Evolutionary conservation across 2,797 vertebrate genomes (phyloP), one percentile per base, ranked within the genome.

Genomic region (Falco naumanni): DNA sequence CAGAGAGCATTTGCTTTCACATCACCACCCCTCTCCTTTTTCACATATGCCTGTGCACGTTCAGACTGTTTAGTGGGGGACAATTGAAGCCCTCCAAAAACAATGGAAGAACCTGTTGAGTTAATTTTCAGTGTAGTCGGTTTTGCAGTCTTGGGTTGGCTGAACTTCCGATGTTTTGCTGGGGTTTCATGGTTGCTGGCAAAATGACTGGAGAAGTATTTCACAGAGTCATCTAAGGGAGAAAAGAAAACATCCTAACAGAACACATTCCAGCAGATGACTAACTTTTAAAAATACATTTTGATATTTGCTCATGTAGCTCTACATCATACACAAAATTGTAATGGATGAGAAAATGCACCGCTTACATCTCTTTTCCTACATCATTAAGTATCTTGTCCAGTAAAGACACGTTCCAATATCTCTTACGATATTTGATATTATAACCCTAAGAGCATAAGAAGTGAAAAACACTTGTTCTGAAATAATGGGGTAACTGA

Each of bases 191-290:
- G 83, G 34, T 53, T 89, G 71, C 63, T 96, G 86, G 63, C 84
- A 95, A 86, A 93, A 48, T n/a, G 68, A 54, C 56, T 54, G 48
- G 37, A 39, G 66, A 87, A 89, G 28, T 66, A 60, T 89, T 93
- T 96, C 53, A 83, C 39, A 41, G 53, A 71, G 70, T 92, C 64
- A 56, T 94, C 39, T 94, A 63, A 74, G 22, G 59, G 81, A 66
- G 70, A 79, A 82, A 90, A 93, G 76, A 81, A 94, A 92, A 45
- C 26, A 79, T 70, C 51, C 53, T 74, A 87, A 69, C 41, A 92
- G 81, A 82, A 60, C 66, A 41, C 43, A 72, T 66, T 92, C 89
- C 81, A 92, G 24, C 33, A 63, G 56, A 84, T 94, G 66, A 79
- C 39, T 45, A 84, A 84, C 47, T 82, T 90, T 69, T 41, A 82